Base-by-base conservation (phyloP, 2,797 vertebrate species). In the Dermochelys coriacea region DNA sequence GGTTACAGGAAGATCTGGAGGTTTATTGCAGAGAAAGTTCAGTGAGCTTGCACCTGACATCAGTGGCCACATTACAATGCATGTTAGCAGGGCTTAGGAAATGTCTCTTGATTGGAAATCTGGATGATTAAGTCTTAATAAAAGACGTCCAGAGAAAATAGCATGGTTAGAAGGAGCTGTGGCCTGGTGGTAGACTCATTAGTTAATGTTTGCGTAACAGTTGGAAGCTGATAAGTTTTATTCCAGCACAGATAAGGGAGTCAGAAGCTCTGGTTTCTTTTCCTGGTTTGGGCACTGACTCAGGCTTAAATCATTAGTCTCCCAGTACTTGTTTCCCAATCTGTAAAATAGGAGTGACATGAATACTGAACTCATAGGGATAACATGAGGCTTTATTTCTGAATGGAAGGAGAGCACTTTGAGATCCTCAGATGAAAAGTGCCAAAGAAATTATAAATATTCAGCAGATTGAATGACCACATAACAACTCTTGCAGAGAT, bases 121-220 rank as follows among this genome's bases (percentile, higher is more conserved):
- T 10, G 2, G 0, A 4, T 0, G 0, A 47, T 91, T 54, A 29
- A 52, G 3, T 4, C 80, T 80, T 37, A 81, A 71, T 51, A 25
- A 51, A 92, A 80, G 84, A 54, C 86, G 50, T n/a, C 0, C 3
- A 74, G 34, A 84, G 23, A 83, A 21, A 92, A 31, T 1, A 85
- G 34, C 3, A 3, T 7, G n/a, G 11, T 68, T 91, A 5, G n/a
- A 21, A 79, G 2, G 45, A 11, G 14, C 59, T 37, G 52, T 31
- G 71, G 68, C 79, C 37, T 77, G 41, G 19, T 21, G 49, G 54
- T 37, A 75, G 12, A 12, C 41, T 74, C 12, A 4, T 81, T 71
- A 25, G 59, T 52, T 91, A 90, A 85, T 59, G 85, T 61, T 83
- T 90, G 59, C 87, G 81, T 37, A 86, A 68, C 31, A 12, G 12